Conservation (phyloP, 2,113 vertebrate genomes). For the Cyphomyrus discorhynchus region DNA sequence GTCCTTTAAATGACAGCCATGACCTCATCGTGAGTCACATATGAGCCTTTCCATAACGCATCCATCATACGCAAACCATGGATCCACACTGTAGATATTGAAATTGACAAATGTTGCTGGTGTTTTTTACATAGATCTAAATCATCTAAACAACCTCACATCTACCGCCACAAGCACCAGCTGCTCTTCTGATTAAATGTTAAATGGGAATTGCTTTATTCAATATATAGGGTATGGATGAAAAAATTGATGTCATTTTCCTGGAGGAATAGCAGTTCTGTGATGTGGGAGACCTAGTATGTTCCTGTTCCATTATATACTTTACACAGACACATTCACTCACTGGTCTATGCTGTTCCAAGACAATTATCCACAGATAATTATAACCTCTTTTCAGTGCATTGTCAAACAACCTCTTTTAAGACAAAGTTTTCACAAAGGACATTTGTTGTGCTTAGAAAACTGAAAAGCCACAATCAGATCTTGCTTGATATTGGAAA, state of each 20-base stretch:
- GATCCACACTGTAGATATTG: neutral
- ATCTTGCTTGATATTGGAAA: neutral
- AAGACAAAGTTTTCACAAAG: neutral
- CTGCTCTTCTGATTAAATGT: neutral
- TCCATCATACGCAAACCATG: neutral
- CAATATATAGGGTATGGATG: neutral
- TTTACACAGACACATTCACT: neutral
- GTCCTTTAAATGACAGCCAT: neutral
- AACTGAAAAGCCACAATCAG: neutral
- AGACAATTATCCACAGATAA: conserved; percentile 7
- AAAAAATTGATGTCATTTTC: neutral
- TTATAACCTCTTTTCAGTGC: neutral
- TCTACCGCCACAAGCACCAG: neutral
- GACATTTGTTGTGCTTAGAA: neutral
- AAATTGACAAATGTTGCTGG: neutral
- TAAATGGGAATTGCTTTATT: neutral
- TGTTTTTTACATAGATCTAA: neutral
- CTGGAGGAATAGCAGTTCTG: neutral
- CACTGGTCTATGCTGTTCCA: neutral
- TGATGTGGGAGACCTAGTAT: neutral
- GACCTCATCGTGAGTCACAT: neutral
- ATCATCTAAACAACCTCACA: neutral
- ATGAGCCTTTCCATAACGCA: neutral
- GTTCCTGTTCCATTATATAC: neutral
- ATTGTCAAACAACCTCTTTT: neutral